A percentile compares a stretch with the other conserved stretches of the same genome.
Conservation (phyloP, 2,113 vertebrate species). For the Maccullochella peelii region DNA sequence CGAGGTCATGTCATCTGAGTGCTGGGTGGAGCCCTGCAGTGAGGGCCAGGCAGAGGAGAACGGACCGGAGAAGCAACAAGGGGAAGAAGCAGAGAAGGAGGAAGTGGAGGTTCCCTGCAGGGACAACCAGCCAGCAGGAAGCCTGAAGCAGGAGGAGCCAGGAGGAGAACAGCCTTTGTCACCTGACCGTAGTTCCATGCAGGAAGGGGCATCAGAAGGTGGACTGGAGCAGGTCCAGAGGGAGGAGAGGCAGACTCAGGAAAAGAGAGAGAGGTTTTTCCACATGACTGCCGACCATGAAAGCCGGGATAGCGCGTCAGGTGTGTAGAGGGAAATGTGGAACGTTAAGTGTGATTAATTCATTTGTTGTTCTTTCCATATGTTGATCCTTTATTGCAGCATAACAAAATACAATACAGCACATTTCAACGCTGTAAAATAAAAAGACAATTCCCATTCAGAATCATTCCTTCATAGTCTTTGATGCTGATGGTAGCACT, state of each 20-base stretch:
- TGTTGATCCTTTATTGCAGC: neutral
- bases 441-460: neutral
- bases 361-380: neutral
- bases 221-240: conserved; percentile 30
- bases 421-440: neutral
- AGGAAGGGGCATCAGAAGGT: conserved; percentile 63
- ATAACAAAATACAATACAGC: neutral
- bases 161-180: conserved; percentile 6
- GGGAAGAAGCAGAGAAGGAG: conserved; percentile 30
- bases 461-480: neutral
- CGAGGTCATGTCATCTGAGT: conserved; percentile 66
- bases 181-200: conserved; percentile 10
- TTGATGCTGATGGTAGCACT: neutral
- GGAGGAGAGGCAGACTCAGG: conserved; percentile 29
- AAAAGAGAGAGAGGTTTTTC: conserved; percentile 32
- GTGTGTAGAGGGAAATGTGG: conserved; percentile 63
- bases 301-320: conserved; percentile 51
- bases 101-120: conserved; percentile 30
- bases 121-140: conserved; percentile 12
- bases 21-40: conserved; percentile 35
- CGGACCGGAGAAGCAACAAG: neutral
- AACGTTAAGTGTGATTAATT: neutral
- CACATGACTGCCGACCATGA: conserved; percentile 7
- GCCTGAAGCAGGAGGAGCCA: conserved; percentile 16
- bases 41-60: neutral